Base-by-base conservation (phyloP, 2,888 invertebrate genomes). In the Eupithecia abbreviata region DNA sequence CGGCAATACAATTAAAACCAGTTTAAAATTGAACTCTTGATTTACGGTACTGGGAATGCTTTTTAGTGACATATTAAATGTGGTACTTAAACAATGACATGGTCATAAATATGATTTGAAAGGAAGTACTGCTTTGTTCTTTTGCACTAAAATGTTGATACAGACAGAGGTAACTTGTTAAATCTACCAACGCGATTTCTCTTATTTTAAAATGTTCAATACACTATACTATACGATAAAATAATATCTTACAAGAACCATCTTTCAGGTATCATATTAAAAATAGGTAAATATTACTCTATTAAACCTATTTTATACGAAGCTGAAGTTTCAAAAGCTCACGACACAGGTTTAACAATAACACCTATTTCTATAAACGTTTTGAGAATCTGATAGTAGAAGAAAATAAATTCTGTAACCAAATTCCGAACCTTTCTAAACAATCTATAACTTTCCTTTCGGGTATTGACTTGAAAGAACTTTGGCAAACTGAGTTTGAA, bases 361-460 rank as follows among this genome's bases (percentile, higher is more conserved):
- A 69, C 47, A 45, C 69, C 2, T 69, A 49, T 69, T 30, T 47
- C 30, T 42, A 65, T 10, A 72, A 58, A 67, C 12, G 55, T 55
- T 62, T 72, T 71, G 58, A 49, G 51, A 58, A 66, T 66, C 78
- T 77, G 81, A 83, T 82, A 85, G 80, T 77, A 80, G 82, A 62
- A 62, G 62, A 87, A 86, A 85, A 84, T 85, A 86, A 86, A 84
- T 84, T 81, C 79, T 78, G 78, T 79, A 77, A 80, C 84, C 83
- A 85, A 86, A 82, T 80, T 82, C 66, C 76, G 75, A 88, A 89
- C 93, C 92, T 89, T 92, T 92, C 84, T 84, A 84, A 87, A 93
- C 92, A 93, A 93, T 92, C 88, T 90, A 92, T 92, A 93, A 93
- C 91, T 94, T 92, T 88, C 91, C 91, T 93, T 92, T 87, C 91